Percentiles rank a stretch among this genome's conserved stretches.
phyloP scores from a whole-genome alignment of 2,113 vertebrate genomes.

The Burhinus bistriatus region DNA sequence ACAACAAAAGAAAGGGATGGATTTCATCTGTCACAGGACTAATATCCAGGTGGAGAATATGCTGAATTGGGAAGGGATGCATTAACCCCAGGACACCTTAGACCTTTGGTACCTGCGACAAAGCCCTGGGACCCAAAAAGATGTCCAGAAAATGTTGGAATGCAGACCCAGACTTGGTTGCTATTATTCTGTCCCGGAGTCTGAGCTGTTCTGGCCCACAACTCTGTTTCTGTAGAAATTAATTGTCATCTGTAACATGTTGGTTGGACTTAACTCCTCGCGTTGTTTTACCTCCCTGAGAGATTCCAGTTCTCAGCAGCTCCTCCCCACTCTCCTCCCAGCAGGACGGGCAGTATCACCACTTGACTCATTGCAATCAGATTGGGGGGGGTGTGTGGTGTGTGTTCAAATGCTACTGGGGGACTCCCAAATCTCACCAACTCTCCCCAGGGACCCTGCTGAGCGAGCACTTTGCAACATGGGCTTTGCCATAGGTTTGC shows the following conservation, averaged over 20 bases:
- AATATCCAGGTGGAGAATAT: not conserved
- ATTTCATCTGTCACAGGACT: not conserved
- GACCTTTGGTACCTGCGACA: not conserved
- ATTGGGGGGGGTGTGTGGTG: too few relatives aligned
- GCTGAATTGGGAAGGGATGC: not conserved
- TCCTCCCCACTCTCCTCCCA: not conserved
- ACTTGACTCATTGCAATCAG: rapidly evolving
- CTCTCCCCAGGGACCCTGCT: not conserved
- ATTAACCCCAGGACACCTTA: not conserved
- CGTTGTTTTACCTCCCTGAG: not conserved
- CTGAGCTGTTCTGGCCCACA: not conserved
- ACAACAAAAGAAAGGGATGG: not conserved
- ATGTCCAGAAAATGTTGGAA: not conserved
- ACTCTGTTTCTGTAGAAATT: not conserved
- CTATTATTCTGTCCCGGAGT: not conserved
- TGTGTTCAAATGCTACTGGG: rapidly evolving
- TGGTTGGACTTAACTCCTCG: not conserved
- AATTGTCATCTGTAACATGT: not conserved
- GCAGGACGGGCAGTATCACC: not conserved
- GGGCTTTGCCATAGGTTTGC: not conserved
- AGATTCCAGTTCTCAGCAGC: not conserved
- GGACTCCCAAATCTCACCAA: not conserved
- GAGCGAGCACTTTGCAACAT: rapidly evolving
- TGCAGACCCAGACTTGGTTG: not conserved
- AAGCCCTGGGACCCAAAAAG: not conserved